Percentiles rank a stretch among this genome's conserved stretches.
These are phyloP conservation scores for Artemia sp. DNA, from an alignment of 2,888 invertebrate species.

Conservation along the genomic window DNA sequence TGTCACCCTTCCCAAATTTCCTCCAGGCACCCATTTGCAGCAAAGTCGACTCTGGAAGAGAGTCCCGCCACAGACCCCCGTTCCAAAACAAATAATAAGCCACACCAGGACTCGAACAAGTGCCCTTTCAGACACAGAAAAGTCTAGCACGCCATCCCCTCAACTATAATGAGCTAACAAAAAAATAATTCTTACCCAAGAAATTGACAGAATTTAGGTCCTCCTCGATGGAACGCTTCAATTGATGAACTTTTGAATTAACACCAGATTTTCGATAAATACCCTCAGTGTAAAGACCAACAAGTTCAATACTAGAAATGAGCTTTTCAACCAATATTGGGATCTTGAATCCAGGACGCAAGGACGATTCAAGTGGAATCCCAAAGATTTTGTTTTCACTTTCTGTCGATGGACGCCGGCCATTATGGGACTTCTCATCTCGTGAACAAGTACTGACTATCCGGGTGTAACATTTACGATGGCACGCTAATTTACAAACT, in stretches of 20 bases:
- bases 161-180: too few species aligned
- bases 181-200: background rate
- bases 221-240: slow-evolving; percentile 32
- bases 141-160: too few species aligned
- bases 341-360: slow-evolving; percentile 51
- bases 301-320: slow-evolving; percentile 73
- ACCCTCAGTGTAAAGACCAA: slow-evolving; percentile 79
- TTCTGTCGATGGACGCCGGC: slow-evolving; percentile 21
- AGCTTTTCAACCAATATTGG: slow-evolving; percentile 75
- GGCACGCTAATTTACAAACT: slow-evolving; percentile 74
- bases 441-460: slow-evolving; percentile 39
- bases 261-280: slow-evolving; percentile 72
- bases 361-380: slow-evolving; percentile 53
- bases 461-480: slow-evolving; percentile 78
- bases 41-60: too few species aligned
- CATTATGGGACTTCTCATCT: background rate
- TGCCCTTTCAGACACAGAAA: too few species aligned
- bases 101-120: too few species aligned
- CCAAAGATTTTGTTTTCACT: slow-evolving; percentile 50
- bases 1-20: too few species aligned
- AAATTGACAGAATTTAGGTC: slow-evolving; percentile 24
- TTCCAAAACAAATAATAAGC: too few species aligned
- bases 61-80: too few species aligned
- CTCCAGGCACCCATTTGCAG: too few species aligned
- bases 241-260: slow-evolving; percentile 32